Evolutionary conservation across 2,797 vertebrate genomes (phyloP), one percentile per base, ranked within the genome.

Genomic region (Anguilla marmorata): DNA sequence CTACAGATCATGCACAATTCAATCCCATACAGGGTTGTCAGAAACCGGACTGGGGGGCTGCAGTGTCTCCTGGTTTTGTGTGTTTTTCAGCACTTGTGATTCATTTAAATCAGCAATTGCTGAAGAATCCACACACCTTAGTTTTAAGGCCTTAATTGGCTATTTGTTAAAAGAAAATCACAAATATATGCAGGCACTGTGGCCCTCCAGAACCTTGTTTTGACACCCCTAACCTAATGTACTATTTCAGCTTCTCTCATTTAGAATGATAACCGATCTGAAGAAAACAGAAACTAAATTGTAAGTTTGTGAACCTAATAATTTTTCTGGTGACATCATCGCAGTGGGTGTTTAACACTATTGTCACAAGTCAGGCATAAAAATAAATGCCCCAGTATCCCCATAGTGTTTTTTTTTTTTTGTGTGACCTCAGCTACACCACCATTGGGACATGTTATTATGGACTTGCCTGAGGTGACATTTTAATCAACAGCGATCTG

Each of bases 401-500:
- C 66, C 41, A 82, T 86, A 33, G 66, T 37, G 37, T 85, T 85
- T 90, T 94, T 86, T 85, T 90, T 94, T 94, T 94, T 86, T 91
- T 86, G 60, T 83, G 86, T 90, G 83, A 82, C 37, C 37, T 60
- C 19, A 80, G 85, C 69, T 83, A 87, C 90, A 88, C 84, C 87
- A 89, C 87, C 58, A 87, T 21, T 88, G 88, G 85, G 48, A 30
- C 30, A 66, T 85, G 82, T 88, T 63, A 90, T 88, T 90, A 52
- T 85, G 7, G 9, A 84, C 74, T 74, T n/a, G 82, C 90, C 86
- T 76, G 45, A 85, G 87, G 90, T 90, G 87, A 90, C 92, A 63
- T 90, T 91, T 91, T 90, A 93, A 93, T 90, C 88, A 89, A 85
- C 56, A 21, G 21, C 90, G 48, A 93, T 90, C 54, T 89, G 90